Percentiles rank a stretch among this genome's conserved stretches.
These are phyloP conservation scores for Didymodactylos carnosus DNA, from an alignment of 2,888 invertebrate genomes.

Conservation along the genomic window DNA sequence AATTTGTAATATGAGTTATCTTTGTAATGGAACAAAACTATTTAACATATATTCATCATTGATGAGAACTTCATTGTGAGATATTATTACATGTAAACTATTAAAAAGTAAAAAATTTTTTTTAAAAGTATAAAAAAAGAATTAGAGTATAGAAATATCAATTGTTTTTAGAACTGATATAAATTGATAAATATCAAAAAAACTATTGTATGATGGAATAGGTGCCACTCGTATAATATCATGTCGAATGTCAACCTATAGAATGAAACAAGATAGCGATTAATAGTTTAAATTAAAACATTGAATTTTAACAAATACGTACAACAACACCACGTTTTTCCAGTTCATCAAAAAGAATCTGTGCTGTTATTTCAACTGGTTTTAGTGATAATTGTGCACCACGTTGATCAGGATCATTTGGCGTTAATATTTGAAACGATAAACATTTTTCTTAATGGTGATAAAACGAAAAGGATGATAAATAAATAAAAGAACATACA, in stretches of 20 bases:
- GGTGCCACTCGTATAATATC: constrained; percentile 39
- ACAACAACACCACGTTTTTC: constrained; percentile 39
- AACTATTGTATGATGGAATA: constrained; percentile 40
- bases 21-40: too few species aligned
- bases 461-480: neutral
- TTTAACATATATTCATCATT: too few species aligned
- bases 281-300: neutral
- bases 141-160: too few species aligned
- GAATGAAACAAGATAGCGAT: constrained; percentile 15
- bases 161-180: constrained; percentile 19
- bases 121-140: too few species aligned
- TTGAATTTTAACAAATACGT: constrained; percentile 19
- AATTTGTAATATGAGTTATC: too few species aligned
- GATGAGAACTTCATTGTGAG: too few species aligned
- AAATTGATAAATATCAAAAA: constrained; percentile 36
- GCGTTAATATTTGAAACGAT: constrained; percentile 37
- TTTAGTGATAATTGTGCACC: constrained; percentile 40
- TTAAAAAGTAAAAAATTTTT: too few species aligned
- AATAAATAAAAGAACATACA: neutral
- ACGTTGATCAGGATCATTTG: constrained; percentile 36
- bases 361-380: constrained; percentile 32
- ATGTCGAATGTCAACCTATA: constrained; percentile 39
- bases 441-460: neutral
- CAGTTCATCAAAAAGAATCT: constrained; percentile 34
- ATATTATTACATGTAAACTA: too few species aligned